phyloP scores from a whole-genome alignment of 2,113 vertebrate genomes.

The Leucoraja erinaceus region DNA sequence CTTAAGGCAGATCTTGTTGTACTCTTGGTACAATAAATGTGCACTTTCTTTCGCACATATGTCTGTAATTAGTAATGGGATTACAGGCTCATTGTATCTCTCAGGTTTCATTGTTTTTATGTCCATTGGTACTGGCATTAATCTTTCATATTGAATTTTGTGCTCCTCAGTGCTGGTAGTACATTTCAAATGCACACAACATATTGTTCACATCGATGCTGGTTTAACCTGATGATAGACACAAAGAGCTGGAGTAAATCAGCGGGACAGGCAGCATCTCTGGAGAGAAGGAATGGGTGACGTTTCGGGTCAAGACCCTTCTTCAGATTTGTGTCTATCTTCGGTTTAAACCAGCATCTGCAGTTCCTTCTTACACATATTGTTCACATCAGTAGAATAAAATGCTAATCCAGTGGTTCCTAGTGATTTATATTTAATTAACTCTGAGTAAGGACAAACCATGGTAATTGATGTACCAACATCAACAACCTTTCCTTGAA shows the following conservation, averaged over 20 bases:
- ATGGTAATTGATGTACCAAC: not conserved
- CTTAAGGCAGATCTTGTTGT: not conserved
- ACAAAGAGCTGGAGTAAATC: too few species aligned
- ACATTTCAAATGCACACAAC: not conserved
- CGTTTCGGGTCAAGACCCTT: too few species aligned
- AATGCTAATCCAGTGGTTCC: too few species aligned
- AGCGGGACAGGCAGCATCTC: too few species aligned
- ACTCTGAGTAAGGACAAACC: not conserved
- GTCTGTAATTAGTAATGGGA: not conserved
- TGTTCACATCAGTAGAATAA: not conserved
- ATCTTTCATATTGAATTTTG: not conserved
- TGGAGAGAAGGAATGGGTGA: too few species aligned
- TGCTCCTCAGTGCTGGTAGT: not conserved
- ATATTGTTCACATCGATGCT: not conserved
- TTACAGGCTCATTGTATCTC: not conserved
- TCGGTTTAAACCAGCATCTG: too few species aligned
- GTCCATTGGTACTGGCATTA: not conserved
- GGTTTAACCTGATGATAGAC: too few species aligned
- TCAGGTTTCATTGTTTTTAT: not conserved
- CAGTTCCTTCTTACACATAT: not conserved
- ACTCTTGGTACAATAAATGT: not conserved
- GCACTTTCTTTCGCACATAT: not conserved
- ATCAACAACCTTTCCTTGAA: not conserved
- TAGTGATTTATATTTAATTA: not conserved
- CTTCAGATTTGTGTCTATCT: too few species aligned